These are phyloP conservation scores for Anolis apletophallus DNA, from an alignment of 2,797 vertebrate species.

Conservation along the genomic window DNA sequence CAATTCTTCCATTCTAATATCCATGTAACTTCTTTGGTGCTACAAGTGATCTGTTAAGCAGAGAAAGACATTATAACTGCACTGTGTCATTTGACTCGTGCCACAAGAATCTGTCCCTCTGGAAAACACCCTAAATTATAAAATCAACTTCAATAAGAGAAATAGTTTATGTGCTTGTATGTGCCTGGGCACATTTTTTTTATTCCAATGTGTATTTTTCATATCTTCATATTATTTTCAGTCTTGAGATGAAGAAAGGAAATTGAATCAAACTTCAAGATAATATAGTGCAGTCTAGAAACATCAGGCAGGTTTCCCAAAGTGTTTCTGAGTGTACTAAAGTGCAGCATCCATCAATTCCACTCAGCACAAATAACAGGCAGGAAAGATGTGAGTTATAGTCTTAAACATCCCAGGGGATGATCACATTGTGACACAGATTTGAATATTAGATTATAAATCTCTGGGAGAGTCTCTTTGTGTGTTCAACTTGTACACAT, in stretches of 20 bases:
- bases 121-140: too few species aligned
- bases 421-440: too few species aligned
- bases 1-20: neutral
- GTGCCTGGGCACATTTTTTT: too few species aligned
- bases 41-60: neutral
- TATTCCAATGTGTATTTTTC: too few species aligned
- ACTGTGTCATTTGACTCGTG: neutral
- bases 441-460: neutral
- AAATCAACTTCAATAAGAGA: neutral
- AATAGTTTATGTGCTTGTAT: neutral
- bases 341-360: neutral
- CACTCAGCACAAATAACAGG: too few species aligned
- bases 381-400: too few species aligned
- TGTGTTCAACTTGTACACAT: neutral
- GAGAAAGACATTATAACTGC: neutral
- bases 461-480: neutral
- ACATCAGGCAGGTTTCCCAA: too few species aligned
- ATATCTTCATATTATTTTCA: neutral
- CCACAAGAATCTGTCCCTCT: neutral
- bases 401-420: too few species aligned
- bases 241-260: neutral
- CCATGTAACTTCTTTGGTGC: neutral
- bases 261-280: neutral
- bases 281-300: neutral
- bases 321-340: too few species aligned